Conservation (phyloP, 1,140 invertebrate genomes). For the Penaeus japonicus region DNA sequence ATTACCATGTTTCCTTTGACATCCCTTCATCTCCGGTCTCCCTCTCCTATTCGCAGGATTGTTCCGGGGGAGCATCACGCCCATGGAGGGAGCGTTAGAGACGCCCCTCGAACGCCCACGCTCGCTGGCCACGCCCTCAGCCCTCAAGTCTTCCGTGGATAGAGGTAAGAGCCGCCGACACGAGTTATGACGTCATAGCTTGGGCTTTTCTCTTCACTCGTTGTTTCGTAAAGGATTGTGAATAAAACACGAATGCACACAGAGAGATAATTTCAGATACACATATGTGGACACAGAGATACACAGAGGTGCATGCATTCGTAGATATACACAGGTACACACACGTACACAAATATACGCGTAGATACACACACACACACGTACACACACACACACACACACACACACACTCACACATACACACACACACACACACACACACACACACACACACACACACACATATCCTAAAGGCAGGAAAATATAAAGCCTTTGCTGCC, state of each 20-base stretch:
- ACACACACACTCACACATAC: background rate
- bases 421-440: slow-evolving; percentile 4
- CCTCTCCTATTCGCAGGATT: background rate
- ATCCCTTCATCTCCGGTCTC: background rate
- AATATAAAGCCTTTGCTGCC: too few relatives aligned
- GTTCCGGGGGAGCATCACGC: slow-evolving; percentile 45
- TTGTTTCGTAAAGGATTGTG: too few relatives aligned
- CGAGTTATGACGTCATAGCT: too few relatives aligned
- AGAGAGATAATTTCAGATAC: too few relatives aligned
- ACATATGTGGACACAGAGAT: too few relatives aligned
- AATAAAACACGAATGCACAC: too few relatives aligned
- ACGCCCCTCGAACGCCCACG: slow-evolving; percentile 43
- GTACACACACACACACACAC: background rate
- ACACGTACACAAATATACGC: background rate
- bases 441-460: background rate
- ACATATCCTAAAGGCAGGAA: background rate
- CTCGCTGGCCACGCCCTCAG: slow-evolving; percentile 15
- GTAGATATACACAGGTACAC: background rate
- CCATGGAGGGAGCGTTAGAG: slow-evolving; percentile 40
- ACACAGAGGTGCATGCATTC: too few relatives aligned
- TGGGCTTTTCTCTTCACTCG: too few relatives aligned
- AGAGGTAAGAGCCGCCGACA: background rate
- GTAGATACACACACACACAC: background rate
- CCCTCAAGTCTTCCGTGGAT: slow-evolving; percentile 19
- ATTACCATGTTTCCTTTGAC: background rate